Percentiles rank a stretch among this genome's conserved stretches.
Evolutionary conservation across 2,113 vertebrate genomes (phyloP).

Genomic region (Nesogale talazaci): DNA sequence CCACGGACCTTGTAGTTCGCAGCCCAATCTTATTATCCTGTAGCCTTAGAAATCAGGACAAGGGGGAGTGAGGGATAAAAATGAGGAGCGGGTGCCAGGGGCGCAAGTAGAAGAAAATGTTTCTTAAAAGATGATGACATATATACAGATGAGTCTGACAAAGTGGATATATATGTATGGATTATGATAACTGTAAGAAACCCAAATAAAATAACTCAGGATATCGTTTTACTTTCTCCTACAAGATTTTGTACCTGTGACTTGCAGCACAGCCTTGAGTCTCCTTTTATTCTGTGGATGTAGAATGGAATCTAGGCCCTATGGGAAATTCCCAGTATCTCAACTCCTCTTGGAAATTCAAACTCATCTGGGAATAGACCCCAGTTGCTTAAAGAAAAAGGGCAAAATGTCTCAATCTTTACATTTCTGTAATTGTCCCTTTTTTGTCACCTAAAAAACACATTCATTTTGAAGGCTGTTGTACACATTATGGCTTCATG

Average conservation of each 20-base stretch:
- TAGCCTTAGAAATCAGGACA: no score
- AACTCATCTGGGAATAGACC: background rate
- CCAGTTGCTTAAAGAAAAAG: background rate
- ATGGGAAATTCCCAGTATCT: background rate
- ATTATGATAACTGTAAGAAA: no score
- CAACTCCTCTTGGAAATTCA: constrained; percentile 17
- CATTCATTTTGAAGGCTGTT: background rate
- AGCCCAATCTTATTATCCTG: no score
- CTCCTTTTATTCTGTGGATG: background rate
- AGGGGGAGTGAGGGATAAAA: no score
- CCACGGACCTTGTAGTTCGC: no score
- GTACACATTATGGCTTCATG: background rate
- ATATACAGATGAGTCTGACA: no score
- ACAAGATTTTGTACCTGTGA: background rate
- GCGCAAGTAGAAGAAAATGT: no score
- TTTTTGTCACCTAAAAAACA: background rate
- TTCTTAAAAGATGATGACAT: no score
- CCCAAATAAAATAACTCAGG: background rate
- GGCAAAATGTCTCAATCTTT: background rate
- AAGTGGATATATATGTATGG: no score
- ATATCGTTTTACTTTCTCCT: background rate
- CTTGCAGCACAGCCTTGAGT: background rate
- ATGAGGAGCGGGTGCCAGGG: no score
- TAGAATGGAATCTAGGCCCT: background rate
- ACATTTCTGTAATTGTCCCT: background rate